phyloP scores from a whole-genome alignment of 1,140 invertebrate species.

The Atta texana region DNA sequence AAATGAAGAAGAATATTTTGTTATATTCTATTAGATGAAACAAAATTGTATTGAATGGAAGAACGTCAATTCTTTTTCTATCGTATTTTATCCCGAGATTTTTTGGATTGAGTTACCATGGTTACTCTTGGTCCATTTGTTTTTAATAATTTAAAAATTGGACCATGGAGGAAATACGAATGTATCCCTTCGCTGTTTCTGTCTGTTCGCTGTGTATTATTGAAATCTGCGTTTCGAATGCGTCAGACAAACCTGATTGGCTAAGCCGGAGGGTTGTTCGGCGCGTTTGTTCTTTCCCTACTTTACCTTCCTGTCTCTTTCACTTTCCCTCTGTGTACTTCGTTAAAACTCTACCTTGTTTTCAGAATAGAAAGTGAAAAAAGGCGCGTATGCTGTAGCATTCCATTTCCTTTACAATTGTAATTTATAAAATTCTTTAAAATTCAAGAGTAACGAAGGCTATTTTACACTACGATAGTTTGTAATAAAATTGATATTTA shows the following conservation, averaged over 20 bases:
- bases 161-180: slow-evolving; percentile 63
- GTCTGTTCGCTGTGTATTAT: slow-evolving; percentile 73
- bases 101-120: slow-evolving; percentile 68
- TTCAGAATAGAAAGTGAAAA: slow-evolving; percentile 19
- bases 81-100: not conserved
- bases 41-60: not conserved
- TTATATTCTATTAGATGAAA: not conserved
- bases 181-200: slow-evolving; percentile 43
- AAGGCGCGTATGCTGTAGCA: not conserved
- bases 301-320: slow-evolving; percentile 35
- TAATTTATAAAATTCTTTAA: not conserved
- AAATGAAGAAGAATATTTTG: not conserved
- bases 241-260: slow-evolving; percentile 76
- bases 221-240: slow-evolving; percentile 73
- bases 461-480: not conserved
- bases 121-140: slow-evolving; percentile 73
- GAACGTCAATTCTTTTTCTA: not conserved
- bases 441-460: not conserved
- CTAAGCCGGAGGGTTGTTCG: slow-evolving; percentile 68
- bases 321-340: slow-evolving; percentile 43
- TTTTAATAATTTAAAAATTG: slow-evolving; percentile 80
- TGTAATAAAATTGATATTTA: slow-evolving; percentile 15
- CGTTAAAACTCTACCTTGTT: slow-evolving; percentile 64
- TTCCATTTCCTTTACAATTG: not conserved
- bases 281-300: slow-evolving; percentile 23